Conservation (phyloP, 2,888 invertebrate species). For the Nipponacmea schrenckii region DNA sequence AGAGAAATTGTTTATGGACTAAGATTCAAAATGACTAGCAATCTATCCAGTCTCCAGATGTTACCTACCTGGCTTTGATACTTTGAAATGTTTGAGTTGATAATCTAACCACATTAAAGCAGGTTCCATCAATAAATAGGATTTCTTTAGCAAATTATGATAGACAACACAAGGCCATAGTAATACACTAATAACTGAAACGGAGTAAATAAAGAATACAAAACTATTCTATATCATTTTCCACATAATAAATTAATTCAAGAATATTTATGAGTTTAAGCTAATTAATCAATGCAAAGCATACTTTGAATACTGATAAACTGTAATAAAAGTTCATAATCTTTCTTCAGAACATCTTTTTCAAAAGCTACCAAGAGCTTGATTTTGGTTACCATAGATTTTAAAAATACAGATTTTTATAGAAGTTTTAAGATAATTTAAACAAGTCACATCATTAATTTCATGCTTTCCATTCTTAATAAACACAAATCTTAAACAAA, state of each 20-base stretch:
- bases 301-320: no score
- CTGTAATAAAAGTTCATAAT: no score
- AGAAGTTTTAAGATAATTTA: no score
- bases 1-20: no score
- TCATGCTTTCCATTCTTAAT: neutral
- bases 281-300: neutral
- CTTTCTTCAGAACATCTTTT: no score
- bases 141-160: constrained; percentile 56
- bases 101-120: constrained; percentile 63
- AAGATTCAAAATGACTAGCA: no score
- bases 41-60: no score
- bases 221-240: neutral
- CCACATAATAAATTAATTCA: neutral
- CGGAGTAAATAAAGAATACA: constrained; percentile 19
- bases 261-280: neutral
- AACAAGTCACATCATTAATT: neutral
- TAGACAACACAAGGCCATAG: constrained; percentile 59
- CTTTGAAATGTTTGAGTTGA: constrained; percentile 44
- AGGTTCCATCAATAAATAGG: constrained; percentile 54
- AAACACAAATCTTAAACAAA: no score
- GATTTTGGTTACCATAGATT: no score
- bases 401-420: no score
- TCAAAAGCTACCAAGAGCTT: no score
- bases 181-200: constrained; percentile 57
- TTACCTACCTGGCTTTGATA: constrained; percentile 30